These are phyloP conservation scores for Parnassius glacialis DNA, from an alignment of 2,888 invertebrate species.

Conservation along the genomic window DNA sequence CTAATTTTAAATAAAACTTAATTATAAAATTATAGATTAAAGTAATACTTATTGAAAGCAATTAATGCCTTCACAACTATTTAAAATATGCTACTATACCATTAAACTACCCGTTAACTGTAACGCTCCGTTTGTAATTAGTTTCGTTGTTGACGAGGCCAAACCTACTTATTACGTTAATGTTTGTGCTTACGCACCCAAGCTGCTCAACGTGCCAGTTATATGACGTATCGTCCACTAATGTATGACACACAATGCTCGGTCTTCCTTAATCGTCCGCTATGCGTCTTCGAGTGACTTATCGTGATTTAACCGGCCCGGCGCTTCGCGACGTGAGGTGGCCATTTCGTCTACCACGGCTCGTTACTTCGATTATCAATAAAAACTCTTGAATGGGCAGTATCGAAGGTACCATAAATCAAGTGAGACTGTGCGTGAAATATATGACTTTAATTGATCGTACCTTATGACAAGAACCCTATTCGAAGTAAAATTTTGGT, in stretches of 20 bases:
- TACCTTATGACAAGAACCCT: background rate
- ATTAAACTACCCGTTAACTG: too few relatives aligned
- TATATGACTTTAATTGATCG: background rate
- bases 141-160: too few relatives aligned
- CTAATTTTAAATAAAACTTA: too few relatives aligned
- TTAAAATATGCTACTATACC: too few relatives aligned
- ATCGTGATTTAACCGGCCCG: conserved; percentile 4
- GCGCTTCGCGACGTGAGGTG: conserved; percentile 4
- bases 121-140: too few relatives aligned
- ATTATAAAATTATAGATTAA: too few relatives aligned
- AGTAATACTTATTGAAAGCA: too few relatives aligned
- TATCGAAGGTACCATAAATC: conserved; percentile 1
- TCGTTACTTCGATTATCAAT: conserved; percentile 13
- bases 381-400: conserved; percentile 6
- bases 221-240: background rate
- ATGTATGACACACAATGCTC: background rate
- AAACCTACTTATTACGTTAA: too few relatives aligned
- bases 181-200: too few relatives aligned
- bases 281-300: conserved; percentile 10
- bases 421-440: background rate
- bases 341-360: conserved; percentile 5
- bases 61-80: too few relatives aligned
- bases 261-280: conserved; percentile 7
- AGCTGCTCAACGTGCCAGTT: too few relatives aligned
- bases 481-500: too few relatives aligned